A percentile compares a stretch with the other conserved stretches of the same genome.
Evolutionary conservation across 2,888 invertebrate species (phyloP).

Genomic region (Metallyticus violacea): DNA sequence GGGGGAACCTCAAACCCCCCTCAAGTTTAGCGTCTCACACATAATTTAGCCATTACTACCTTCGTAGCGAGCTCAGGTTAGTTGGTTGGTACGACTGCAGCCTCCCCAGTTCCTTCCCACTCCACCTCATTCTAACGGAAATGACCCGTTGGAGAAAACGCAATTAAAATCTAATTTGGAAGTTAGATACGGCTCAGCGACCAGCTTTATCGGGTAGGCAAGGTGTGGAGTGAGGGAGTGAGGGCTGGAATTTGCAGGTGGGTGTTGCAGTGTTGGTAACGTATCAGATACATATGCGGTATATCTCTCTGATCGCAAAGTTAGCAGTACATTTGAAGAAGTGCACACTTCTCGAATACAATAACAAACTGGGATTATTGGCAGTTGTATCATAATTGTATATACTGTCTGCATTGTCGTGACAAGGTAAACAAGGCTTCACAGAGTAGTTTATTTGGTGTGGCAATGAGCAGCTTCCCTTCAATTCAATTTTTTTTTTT

Average conservation of each 20-base stretch:
- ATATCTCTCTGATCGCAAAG: not conserved
- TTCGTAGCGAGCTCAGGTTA: not conserved
- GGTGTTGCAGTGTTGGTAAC: not conserved
- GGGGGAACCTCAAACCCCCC: not conserved
- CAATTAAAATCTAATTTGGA: conserved; percentile 36
- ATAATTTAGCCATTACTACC: conserved; percentile 31
- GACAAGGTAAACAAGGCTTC: no score
- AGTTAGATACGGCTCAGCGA: conserved; percentile 32
- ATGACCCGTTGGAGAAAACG: conserved; percentile 34
- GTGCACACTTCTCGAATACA: no score
- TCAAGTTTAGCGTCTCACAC: conserved; percentile 19
- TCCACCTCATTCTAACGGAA: conserved; percentile 29
- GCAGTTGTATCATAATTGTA: no score
- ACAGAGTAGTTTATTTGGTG: no score
- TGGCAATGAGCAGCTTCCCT: no score
- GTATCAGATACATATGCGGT: no score
- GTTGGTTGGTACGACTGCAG: not conserved
- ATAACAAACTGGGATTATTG: no score
- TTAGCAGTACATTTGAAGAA: not conserved
- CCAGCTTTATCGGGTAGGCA: conserved; percentile 33
- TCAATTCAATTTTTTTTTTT: no score
- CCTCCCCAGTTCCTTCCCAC: not conserved
- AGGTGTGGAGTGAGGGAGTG: conserved; percentile 11
- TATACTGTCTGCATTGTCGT: no score
- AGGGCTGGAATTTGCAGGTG: not conserved